Percentiles rank a stretch among this genome's conserved stretches.
phyloP scores from a whole-genome alignment of 2,888 invertebrate species.

The Bombylius discolor region DNA sequence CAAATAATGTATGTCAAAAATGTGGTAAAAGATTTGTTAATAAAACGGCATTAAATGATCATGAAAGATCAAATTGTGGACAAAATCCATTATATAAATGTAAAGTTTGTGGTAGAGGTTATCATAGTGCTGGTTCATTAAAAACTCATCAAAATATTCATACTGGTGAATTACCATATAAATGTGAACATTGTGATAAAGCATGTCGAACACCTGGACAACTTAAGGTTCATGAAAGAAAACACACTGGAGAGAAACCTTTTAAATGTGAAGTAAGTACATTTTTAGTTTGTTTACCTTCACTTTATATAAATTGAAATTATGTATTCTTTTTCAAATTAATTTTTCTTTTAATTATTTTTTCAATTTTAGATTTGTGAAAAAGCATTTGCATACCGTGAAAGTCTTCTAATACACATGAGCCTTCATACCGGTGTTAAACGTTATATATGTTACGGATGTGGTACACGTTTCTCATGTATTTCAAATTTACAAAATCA shows the following conservation, averaged over 20 bases:
- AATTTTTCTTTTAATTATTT: not conserved
- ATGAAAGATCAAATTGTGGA: constrained; percentile 38
- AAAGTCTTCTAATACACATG: constrained; percentile 40
- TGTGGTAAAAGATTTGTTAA: constrained; percentile 33
- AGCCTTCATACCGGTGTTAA: constrained; percentile 40
- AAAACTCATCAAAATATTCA: constrained; percentile 39
- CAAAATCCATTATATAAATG: constrained; percentile 31
- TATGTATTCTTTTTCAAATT: not conserved
- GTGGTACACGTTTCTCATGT: constrained; percentile 41
- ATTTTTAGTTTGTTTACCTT: no score
- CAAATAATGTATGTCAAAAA: constrained; percentile 31
- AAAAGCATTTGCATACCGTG: constrained; percentile 39
- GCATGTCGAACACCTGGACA: constrained; percentile 31
- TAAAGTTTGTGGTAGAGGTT: constrained; percentile 33
- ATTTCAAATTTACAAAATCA: constrained; percentile 41
- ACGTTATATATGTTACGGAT: constrained; percentile 39
- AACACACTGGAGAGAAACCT: constrained; percentile 40
- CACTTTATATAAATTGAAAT: not conserved
- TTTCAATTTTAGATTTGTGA: constrained; percentile 26
- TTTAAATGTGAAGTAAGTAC: constrained; percentile 37
- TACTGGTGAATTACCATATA: constrained; percentile 24
- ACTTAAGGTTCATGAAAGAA: constrained; percentile 31
- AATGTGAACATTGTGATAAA: constrained; percentile 30
- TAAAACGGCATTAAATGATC: constrained; percentile 34
- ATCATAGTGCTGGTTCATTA: constrained; percentile 35